Conservation (phyloP, 2,797 vertebrate species). For the Cephalopachus bancanus region DNA sequence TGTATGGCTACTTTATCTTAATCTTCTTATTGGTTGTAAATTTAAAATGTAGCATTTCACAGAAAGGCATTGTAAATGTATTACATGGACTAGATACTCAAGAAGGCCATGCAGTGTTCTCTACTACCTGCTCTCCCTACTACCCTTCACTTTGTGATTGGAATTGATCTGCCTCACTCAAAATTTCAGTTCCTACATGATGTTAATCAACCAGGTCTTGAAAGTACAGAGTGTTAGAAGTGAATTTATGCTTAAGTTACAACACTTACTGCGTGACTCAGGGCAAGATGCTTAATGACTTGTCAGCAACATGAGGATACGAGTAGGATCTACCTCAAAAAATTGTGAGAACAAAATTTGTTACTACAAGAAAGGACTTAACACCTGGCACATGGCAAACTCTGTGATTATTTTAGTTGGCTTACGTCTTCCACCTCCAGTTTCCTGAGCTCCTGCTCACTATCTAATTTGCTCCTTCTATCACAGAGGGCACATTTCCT, state of each 20-base stretch:
- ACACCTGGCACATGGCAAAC: background rate
- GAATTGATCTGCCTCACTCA: conserved; percentile 26
- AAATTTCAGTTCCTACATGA: background rate
- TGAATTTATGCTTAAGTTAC: background rate
- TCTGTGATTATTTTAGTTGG: background rate
- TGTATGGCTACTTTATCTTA: background rate
- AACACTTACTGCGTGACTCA: background rate
- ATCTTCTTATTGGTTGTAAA: background rate
- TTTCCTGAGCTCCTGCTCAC: background rate
- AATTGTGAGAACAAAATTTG: background rate
- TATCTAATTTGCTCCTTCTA: background rate
- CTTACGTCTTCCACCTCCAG: background rate
- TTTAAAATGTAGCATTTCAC: background rate
- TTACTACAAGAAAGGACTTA: background rate
- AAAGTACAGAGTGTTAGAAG: background rate
- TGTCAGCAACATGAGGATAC: background rate
- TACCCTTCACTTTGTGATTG: background rate
- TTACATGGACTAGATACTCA: background rate
- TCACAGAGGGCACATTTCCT: background rate
- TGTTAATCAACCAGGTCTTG: background rate
- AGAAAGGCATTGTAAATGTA: background rate
- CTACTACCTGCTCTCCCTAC: background rate
- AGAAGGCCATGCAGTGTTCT: background rate
- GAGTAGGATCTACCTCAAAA: background rate
- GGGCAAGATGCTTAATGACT: background rate